phyloP scores from a whole-genome alignment of 1,140 invertebrate species.

The Neoseiulus cucumeris region DNA sequence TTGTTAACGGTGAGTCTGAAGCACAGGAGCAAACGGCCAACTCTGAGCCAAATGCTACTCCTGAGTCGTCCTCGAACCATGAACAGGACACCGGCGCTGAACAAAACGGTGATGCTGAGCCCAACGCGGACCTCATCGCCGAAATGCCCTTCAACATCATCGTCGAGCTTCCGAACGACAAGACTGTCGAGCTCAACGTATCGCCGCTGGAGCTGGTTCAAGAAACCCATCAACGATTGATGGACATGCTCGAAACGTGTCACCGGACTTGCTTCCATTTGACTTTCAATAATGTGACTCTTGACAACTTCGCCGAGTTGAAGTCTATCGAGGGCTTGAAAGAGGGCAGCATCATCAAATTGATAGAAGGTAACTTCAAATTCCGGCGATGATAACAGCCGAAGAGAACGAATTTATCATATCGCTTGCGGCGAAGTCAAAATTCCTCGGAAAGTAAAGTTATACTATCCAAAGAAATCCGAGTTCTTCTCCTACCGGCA shows the following conservation, averaged over 20 bases:
- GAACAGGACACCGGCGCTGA: too few species aligned
- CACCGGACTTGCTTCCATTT: conserved; percentile 93
- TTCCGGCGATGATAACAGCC: too few species aligned
- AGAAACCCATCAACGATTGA: conserved; percentile 91
- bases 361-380: conserved; percentile 33
- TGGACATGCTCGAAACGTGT: conserved; percentile 94
- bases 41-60: too few species aligned
- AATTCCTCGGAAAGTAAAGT: not conserved
- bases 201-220: conserved; percentile 95
- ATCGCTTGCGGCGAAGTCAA: not conserved
- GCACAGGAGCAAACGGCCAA: too few species aligned
- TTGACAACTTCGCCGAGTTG: conserved; percentile 93
- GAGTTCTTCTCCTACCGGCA: too few species aligned
- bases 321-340: conserved; percentile 88
- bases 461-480: too few species aligned
- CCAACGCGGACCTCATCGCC: not conserved
- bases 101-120: too few species aligned
- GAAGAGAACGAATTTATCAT: not conserved
- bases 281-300: conserved; percentile 71
- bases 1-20: too few species aligned
- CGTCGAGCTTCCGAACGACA: not conserved
- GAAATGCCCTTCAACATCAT: not conserved
- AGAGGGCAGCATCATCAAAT: conserved; percentile 79
- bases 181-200: conserved; percentile 37
- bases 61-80: too few species aligned